Evolutionary conservation across 92 coral and sea anemone species (phyloP).

Genomic region (Epizoanthus fatuus): DNA sequence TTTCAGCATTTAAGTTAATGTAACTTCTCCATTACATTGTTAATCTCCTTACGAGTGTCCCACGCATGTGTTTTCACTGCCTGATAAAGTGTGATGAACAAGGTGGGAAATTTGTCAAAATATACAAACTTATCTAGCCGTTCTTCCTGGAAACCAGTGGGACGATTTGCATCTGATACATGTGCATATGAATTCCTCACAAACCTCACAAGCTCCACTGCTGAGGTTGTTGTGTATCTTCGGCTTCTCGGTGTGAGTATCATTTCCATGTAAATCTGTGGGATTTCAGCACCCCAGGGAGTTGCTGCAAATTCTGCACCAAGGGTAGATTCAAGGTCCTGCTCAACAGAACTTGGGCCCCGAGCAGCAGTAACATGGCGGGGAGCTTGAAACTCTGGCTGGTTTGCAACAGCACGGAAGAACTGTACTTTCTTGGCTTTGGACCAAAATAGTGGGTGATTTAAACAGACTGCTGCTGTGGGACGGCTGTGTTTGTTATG

Average conservation of each 20-base stretch:
- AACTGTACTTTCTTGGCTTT: not conserved
- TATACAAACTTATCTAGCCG: not conserved
- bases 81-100: not conserved
- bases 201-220: slow-evolving; percentile 20
- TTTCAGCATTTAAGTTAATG: too few species aligned
- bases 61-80: not conserved
- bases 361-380: not conserved
- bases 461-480: not conserved
- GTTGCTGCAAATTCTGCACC: too few species aligned
- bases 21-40: not conserved
- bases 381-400: too few species aligned
- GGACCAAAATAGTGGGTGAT: not conserved
- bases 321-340: not conserved
- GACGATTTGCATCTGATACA: not conserved
- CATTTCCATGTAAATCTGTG: not conserved
- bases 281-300: too few species aligned
- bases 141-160: not conserved
- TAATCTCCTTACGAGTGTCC: not conserved
- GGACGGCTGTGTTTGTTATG: too few species aligned
- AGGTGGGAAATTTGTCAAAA: not conserved
- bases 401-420: not conserved
- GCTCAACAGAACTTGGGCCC: not conserved
- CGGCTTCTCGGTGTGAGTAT: not conserved
- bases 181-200: slow-evolving; percentile 38
- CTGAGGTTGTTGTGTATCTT: not conserved